A percentile compares a stretch with the other conserved stretches of the same genome.
Conservation (phyloP, 2,113 vertebrate genomes). For the Pyrgilauda ruficollis region DNA sequence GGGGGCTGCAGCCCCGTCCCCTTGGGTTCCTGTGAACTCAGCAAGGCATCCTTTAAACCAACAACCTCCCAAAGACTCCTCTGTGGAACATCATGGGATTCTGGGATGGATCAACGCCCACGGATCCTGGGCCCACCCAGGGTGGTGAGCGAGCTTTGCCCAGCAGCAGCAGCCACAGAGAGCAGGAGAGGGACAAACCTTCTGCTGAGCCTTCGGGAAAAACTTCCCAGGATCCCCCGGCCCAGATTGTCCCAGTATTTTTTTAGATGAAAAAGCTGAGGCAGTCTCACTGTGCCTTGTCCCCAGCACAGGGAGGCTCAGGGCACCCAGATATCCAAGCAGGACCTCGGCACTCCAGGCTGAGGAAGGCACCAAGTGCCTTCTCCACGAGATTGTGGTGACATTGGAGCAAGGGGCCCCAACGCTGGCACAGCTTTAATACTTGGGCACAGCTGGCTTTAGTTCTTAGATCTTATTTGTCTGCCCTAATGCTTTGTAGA, state of each 20-base stretch:
- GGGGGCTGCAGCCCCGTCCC: rapidly evolving
- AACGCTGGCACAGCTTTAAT: background rate
- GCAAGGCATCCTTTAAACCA: background rate
- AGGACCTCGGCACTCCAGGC: rapidly evolving
- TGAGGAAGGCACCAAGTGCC: background rate
- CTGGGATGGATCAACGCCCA: background rate
- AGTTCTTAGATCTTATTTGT: background rate
- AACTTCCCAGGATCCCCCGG: background rate
- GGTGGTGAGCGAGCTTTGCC: background rate
- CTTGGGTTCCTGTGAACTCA: background rate
- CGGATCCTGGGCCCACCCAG: background rate
- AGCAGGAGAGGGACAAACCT: background rate
- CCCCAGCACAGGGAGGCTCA: background rate
- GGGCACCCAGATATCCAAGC: rapidly evolving
- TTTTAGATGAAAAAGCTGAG: background rate
- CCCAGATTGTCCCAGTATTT: rapidly evolving
- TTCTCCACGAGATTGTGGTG: rapidly evolving
- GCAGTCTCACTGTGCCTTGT: rapidly evolving
- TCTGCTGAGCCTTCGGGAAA: background rate
- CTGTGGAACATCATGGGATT: rapidly evolving
- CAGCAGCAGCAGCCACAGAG: background rate
- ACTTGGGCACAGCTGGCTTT: background rate
- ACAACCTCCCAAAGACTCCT: background rate
- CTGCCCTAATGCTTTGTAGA: background rate
- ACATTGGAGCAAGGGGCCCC: background rate